Conservation (phyloP, 1,140 invertebrate genomes). For the Triops cancriformis region DNA sequence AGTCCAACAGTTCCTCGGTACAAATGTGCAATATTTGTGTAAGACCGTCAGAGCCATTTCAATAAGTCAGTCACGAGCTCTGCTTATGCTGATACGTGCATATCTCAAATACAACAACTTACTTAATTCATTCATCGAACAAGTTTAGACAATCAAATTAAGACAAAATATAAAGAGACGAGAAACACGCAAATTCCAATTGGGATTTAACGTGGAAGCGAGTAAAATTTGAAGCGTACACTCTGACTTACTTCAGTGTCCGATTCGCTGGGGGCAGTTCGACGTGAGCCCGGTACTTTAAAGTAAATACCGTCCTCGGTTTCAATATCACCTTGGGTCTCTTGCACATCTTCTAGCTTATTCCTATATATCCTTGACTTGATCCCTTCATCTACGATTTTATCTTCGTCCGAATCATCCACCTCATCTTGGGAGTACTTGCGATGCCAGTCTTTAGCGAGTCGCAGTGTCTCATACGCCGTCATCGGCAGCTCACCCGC, state of each 20-base stretch:
- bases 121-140: no score
- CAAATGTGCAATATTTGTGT: no score
- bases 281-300: neutral
- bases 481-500: constrained; percentile 49
- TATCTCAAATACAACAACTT: no score
- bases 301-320: constrained; percentile 32
- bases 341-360: constrained; percentile 29
- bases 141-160: no score
- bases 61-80: no score
- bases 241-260: neutral
- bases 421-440: constrained; percentile 42
- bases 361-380: neutral
- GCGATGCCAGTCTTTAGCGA: constrained; percentile 54
- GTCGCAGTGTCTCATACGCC: constrained; percentile 53
- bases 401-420: constrained; percentile 38
- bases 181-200: no score
- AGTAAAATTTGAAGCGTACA: no score
- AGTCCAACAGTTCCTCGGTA: no score
- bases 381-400: constrained; percentile 37
- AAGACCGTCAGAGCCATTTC: no score
- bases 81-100: no score
- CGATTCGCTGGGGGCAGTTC: neutral
- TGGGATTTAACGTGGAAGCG: no score
- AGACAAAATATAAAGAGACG: no score
- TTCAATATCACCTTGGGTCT: constrained; percentile 31